phyloP scores from a whole-genome alignment of 2,797 vertebrate genomes.

The Acomys russatus region DNA sequence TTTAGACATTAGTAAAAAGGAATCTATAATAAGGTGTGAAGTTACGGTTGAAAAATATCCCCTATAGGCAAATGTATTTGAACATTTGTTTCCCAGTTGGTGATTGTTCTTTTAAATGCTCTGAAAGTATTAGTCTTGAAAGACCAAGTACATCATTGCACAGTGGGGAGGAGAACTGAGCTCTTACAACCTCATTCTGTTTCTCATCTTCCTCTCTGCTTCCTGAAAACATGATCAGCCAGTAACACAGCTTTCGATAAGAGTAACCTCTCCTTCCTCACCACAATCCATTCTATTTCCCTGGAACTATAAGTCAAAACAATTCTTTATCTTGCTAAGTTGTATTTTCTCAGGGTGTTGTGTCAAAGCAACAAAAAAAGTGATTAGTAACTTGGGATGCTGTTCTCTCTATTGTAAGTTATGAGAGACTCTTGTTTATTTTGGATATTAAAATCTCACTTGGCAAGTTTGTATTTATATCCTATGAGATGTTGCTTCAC shows the following conservation, averaged over 20 bases:
- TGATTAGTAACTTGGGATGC: background rate
- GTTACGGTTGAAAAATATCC: background rate
- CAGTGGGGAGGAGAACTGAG: background rate
- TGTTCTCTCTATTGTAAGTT: background rate
- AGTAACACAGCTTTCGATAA: background rate
- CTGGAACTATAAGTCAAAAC: background rate
- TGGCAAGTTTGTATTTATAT: background rate
- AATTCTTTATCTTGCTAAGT: background rate
- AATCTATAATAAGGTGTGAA: background rate
- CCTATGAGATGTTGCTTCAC: background rate
- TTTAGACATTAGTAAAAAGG: background rate
- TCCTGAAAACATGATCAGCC: background rate
- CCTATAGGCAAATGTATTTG: background rate
- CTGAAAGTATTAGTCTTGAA: background rate
- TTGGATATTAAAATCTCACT: background rate
- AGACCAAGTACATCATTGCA: background rate
- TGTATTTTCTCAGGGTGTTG: background rate
- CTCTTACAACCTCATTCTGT: background rate
- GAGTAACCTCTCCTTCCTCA: background rate
- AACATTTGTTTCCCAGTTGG: background rate
- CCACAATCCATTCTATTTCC: background rate
- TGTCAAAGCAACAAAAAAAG: background rate
- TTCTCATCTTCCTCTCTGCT: background rate
- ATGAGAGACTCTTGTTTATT: background rate
- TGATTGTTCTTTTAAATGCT: background rate